Base-by-base conservation (phyloP, 2,888 invertebrate genomes). In the Drosophila meridiana region DNA sequence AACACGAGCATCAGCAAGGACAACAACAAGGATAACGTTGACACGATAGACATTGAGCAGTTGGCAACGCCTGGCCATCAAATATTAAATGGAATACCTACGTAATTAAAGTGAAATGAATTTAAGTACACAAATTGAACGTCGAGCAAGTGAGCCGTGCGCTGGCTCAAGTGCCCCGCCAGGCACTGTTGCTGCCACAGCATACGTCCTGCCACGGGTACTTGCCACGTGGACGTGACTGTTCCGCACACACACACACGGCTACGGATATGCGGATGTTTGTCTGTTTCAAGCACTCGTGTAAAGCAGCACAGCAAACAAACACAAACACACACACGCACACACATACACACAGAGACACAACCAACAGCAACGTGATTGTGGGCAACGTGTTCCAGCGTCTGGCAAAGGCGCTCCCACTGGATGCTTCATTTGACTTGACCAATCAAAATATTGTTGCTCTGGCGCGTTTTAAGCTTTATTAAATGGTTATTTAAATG, bases 71-170 rank as follows among this genome's bases (percentile, higher is more conserved):
- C 28, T 63, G 73, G 88, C 85, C 82, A 90, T 85, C 80, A 90
- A 85, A 90, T 85, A 90, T 85, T 90, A 90, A 88, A 90, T 78
- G 86, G 87, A 83, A 85, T 90, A 90, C 85, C 85, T 86, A 80
- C 83, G 90, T 85, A 90, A 85, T 85, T 85, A 85, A 90, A 85
- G 88, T 90, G 89, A 88, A 85, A 85, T 90, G 90, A 90, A 85
- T 85, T 85, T 90, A 85, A 90, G 85, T 88, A 88, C 85, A 83
- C 90, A 85, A 85, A 85, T 85, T 85, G 90, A 90, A 85, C 85
- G 90, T 64, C 52, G 86, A 79, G 86, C 71, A 82, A 87, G 88
- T 77, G 73, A 71, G 50, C 81, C 81, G 71, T 69, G 88, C 71
- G 14, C 58, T 13, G 20, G 34, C 28, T 66, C 76, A 65, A 81